These are phyloP conservation scores for Varanus komodoensis DNA, from an alignment of 2,113 vertebrate genomes.

Conservation along the genomic window DNA sequence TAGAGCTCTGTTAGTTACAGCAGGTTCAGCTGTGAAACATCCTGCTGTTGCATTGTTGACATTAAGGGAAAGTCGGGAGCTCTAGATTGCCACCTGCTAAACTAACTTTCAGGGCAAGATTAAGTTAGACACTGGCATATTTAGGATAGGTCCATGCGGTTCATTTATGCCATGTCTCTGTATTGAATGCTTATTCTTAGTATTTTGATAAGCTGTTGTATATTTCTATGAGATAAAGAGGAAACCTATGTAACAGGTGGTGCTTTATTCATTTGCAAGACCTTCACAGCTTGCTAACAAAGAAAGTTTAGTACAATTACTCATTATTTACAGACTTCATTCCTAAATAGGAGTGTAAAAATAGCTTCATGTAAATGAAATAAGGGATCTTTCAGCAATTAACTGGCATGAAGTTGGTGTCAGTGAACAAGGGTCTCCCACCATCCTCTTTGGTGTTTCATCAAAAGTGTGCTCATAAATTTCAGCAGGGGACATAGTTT, in stretches of 20 bases:
- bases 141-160: not conserved
- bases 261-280: not conserved
- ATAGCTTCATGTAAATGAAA: not conserved
- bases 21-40: not conserved
- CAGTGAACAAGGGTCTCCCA: not conserved
- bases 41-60: not conserved
- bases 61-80: not conserved
- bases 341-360: not conserved
- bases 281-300: conserved; percentile 31
- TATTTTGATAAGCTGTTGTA: not conserved
- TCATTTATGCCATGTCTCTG: not conserved
- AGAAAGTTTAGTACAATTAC: not conserved
- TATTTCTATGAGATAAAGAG: not conserved
- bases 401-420: not conserved
- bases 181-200: not conserved
- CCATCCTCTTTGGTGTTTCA: not conserved
- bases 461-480: not conserved
- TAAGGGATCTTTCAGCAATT: not conserved
- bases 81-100: not conserved
- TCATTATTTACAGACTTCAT: not conserved
- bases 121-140: not conserved
- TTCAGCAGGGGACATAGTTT: not conserved
- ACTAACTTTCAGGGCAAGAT: not conserved
- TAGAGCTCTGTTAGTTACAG: not conserved
- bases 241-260: not conserved